A percentile compares a stretch with the other conserved stretches of the same genome.
Conservation (phyloP, 2,797 vertebrate genomes). For the Neosilurus mollespiculum region DNA sequence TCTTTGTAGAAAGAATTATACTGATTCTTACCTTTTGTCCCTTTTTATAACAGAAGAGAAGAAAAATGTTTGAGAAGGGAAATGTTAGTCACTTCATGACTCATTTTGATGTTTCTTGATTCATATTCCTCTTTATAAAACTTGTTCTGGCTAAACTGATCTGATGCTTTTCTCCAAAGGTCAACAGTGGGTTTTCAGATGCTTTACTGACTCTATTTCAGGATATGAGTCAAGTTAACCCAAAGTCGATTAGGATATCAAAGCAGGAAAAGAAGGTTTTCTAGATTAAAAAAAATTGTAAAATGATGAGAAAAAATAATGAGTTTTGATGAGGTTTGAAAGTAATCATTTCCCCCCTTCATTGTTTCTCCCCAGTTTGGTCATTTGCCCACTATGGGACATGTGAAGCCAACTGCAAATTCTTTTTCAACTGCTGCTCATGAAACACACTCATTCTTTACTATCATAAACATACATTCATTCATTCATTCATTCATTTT, state of each 20-base stretch:
- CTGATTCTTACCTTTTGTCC: background rate
- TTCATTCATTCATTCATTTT: too few relatives aligned
- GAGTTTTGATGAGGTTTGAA: too few relatives aligned
- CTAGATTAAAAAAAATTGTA: background rate
- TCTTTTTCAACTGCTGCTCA: background rate
- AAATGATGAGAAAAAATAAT: too few relatives aligned
- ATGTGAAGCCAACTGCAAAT: background rate
- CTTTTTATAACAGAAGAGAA: background rate
- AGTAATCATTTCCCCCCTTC: too few relatives aligned
- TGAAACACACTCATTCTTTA: too few relatives aligned
- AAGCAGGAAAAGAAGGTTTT: background rate
- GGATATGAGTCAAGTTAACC: background rate
- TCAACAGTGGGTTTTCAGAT: background rate
- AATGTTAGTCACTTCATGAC: background rate
- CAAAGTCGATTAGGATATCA: background rate
- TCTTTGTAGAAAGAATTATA: background rate
- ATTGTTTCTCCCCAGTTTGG: background rate
- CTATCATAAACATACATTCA: too few relatives aligned
- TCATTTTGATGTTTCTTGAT: background rate
- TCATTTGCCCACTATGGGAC: background rate
- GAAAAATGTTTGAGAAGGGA: background rate
- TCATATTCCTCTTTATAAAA: background rate
- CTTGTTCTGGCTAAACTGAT: background rate
- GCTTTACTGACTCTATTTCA: background rate
- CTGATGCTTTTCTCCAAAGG: background rate